phyloP scores from a whole-genome alignment of 92 coral and sea anemone species.

The Paramuricea clavata region DNA sequence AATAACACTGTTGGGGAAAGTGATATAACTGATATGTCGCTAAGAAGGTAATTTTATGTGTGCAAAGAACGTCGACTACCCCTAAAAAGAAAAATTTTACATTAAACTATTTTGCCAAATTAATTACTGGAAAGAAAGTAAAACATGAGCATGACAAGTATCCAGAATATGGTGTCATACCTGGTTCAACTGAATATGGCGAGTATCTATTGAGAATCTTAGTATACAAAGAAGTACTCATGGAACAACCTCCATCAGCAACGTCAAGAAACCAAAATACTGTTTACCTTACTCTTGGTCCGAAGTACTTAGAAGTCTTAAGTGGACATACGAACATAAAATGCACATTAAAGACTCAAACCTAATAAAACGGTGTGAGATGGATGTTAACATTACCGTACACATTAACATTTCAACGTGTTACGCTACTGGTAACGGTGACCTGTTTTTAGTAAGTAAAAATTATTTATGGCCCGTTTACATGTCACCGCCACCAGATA shows the following conservation, averaged over 20 bases:
- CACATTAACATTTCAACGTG: neutral
- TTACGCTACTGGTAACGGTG: neutral
- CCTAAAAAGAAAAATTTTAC: neutral
- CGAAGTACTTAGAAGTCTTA: neutral
- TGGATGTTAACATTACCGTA: neutral
- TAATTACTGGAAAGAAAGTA: slow-evolving; percentile 34
- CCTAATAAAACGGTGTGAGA: neutral
- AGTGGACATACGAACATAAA: neutral
- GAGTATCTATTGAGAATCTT: neutral
- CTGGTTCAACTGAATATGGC: neutral
- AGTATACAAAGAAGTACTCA: neutral
- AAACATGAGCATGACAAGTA: neutral
- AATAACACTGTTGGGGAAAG: neutral
- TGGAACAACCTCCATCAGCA: slow-evolving; percentile 1
- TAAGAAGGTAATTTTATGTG: slow-evolving; percentile 4
- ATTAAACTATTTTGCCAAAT: slow-evolving; percentile 1
- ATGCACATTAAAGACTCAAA: neutral
- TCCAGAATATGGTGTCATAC: slow-evolving; percentile 8
- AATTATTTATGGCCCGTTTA: no score
- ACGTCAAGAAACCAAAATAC: neutral
- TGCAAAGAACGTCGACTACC: slow-evolving; percentile 1
- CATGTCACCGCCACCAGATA: no score
- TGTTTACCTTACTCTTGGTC: neutral
- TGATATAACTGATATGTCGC: slow-evolving; percentile 20
- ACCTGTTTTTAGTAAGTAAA: neutral